These are phyloP conservation scores for Upupa epops DNA, from an alignment of 2,113 vertebrate species.

Conservation along the genomic window DNA sequence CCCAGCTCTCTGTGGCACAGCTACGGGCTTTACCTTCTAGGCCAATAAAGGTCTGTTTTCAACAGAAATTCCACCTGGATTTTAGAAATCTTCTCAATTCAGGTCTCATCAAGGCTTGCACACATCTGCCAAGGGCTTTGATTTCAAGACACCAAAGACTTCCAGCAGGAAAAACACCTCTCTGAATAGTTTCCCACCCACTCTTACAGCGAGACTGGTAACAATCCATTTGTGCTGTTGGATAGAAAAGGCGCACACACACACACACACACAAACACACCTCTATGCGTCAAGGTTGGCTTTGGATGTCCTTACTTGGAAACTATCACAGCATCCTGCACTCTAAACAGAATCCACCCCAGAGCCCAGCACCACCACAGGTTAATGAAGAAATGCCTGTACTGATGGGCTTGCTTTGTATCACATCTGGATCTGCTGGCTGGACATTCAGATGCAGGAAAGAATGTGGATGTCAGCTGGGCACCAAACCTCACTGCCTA, in stretches of 20 bases:
- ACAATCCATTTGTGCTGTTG: not conserved
- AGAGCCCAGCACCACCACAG: not conserved
- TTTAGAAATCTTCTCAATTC: slow-evolving; percentile 27
- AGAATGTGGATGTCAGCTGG: not conserved
- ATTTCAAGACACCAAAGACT: slow-evolving; percentile 57
- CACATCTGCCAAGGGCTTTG: slow-evolving; percentile 47
- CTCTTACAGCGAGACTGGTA: not conserved
- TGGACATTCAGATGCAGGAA: not conserved
- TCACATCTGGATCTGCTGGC: not conserved
- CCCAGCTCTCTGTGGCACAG: accelerated
- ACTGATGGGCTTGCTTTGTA: not conserved
- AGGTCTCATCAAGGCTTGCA: slow-evolving; percentile 30
- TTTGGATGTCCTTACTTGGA: not conserved
- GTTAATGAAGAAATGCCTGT: not conserved
- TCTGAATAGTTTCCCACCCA: slow-evolving; percentile 38
- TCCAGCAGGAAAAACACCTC: slow-evolving; percentile 6
- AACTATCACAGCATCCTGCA: not conserved
- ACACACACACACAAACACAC: not conserved
- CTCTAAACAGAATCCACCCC: not conserved
- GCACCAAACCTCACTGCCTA: not conserved
- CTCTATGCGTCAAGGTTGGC: not conserved
- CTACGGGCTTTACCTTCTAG: not conserved
- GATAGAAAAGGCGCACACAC: not conserved
- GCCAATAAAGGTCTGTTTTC: not conserved
- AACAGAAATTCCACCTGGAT: slow-evolving; percentile 50